Base-by-base conservation (phyloP, 2,888 invertebrate species). In the Eulithis testata region DNA sequence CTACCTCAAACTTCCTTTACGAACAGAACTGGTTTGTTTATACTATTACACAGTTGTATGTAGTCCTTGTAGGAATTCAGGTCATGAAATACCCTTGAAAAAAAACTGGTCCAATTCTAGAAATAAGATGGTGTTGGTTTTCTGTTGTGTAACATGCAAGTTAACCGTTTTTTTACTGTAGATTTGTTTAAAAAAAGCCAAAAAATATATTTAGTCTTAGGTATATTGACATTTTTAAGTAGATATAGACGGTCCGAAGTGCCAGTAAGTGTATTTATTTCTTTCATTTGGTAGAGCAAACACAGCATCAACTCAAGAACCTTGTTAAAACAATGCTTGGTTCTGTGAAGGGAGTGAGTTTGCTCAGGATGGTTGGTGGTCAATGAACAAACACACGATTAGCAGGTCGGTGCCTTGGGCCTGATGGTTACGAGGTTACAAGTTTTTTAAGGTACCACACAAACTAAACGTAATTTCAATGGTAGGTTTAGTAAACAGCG, bases 321-420 rank as follows among this genome's bases (percentile, higher is more conserved):
- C 56, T 59, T 65, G 69, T 44, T 68, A 68, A 68, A 65, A 60
- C 70, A 71, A 75, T 53, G 60, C 50, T 37, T 60, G 53, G 65
- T 67, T 71, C 60, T 63, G 68, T 66, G 66, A 66, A 69, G 61
- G 50, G 14, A 54, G 57, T 61, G 44, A 52, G 67, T 67, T 67
- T 63, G 53, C 63, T 53, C 63, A 64, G 67, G 60, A 67, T 60
- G 44, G 63, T 59, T 47, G 45, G 43, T 72, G 72, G 70, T 72
- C 76, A 73, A 73, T 75, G 71, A 71, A 76, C 76, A 78, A 75
- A 78, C 72, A 76, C 63, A 61, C 59, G 73, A 76, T 78, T 78
- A 76, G 70, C 76, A 60, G 69, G 69, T 45, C 31, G 4, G 31
- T 31, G 6, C 31, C 31, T 31, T 60, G 50, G 21, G 11, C 37